Evolutionary conservation across 2,113 vertebrate species (phyloP).

Genomic region (Irena cyanogastra): DNA sequence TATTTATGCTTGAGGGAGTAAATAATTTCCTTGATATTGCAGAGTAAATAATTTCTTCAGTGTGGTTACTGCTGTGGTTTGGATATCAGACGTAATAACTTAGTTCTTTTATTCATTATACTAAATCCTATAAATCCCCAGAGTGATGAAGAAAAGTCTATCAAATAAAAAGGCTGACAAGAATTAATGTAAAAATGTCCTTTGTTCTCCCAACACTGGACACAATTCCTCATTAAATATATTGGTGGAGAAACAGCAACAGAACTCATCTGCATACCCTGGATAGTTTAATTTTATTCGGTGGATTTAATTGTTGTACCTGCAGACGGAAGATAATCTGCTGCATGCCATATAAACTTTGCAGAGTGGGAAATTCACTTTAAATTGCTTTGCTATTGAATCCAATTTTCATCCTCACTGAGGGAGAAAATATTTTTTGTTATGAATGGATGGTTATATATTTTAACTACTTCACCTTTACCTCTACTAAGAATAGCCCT

Average conservation of each 20-base stretch:
- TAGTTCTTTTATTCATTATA: neutral
- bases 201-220: conserved; percentile 16
- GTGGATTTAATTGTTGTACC: conserved; percentile 46
- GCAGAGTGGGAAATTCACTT: neutral
- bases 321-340: conserved; percentile 35
- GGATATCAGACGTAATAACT: neutral
- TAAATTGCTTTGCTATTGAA: conserved; percentile 48
- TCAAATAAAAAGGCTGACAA: neutral
- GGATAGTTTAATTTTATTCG: conserved; percentile 6
- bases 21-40: neutral
- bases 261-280: neutral
- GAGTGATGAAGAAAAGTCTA: neutral
- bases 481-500: neutral
- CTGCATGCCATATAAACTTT: neutral
- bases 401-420: conserved; percentile 53
- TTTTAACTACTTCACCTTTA: conserved; percentile 25
- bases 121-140: neutral
- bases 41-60: neutral
- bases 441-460: conserved; percentile 11
- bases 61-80: neutral
- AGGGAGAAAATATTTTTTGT: conserved; percentile 51
- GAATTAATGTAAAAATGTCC: neutral
- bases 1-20: neutral
- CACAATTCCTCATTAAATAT: neutral
- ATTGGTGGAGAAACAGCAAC: neutral